Conservation (phyloP, 35 echinoderm and acorn worm genomes). For the Hemicentrotus pulcherrimus region DNA sequence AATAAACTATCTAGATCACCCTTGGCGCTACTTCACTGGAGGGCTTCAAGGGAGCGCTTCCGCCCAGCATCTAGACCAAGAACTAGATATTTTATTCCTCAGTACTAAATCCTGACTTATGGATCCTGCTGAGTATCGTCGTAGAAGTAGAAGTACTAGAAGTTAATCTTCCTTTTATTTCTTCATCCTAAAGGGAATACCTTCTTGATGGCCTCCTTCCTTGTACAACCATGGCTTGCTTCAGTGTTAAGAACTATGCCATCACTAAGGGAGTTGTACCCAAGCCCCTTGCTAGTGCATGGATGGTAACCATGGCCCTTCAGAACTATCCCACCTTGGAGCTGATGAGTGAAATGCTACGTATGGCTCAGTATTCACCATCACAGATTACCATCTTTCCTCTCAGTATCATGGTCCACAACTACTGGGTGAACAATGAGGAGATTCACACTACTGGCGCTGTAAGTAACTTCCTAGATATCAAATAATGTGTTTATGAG, state of each 20-base stretch:
- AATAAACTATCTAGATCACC: too few species aligned
- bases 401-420: constrained; percentile 93
- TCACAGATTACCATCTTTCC: constrained; percentile 80
- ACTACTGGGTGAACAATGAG: constrained; percentile 83
- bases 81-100: too few species aligned
- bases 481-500: background rate
- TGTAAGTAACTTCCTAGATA: background rate
- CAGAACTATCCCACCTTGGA: constrained; percentile 76
- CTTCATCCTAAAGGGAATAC: constrained; percentile 69
- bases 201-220: constrained; percentile 86
- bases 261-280: constrained; percentile 74
- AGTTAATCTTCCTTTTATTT: background rate
- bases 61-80: too few species aligned
- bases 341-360: constrained; percentile 83
- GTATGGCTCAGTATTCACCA: constrained; percentile 74
- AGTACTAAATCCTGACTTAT: too few species aligned
- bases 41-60: too few species aligned
- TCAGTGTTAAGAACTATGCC: constrained; percentile 81
- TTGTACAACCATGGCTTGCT: constrained; percentile 83
- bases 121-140: too few species aligned
- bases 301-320: constrained; percentile 94
- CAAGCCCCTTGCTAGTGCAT: constrained; percentile 65
- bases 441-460: constrained; percentile 29
- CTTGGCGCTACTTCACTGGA: too few species aligned
- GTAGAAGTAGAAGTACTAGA: too few species aligned